Conservation (phyloP, 2,113 vertebrate genomes). For the Herpetotheres cachinnans region DNA sequence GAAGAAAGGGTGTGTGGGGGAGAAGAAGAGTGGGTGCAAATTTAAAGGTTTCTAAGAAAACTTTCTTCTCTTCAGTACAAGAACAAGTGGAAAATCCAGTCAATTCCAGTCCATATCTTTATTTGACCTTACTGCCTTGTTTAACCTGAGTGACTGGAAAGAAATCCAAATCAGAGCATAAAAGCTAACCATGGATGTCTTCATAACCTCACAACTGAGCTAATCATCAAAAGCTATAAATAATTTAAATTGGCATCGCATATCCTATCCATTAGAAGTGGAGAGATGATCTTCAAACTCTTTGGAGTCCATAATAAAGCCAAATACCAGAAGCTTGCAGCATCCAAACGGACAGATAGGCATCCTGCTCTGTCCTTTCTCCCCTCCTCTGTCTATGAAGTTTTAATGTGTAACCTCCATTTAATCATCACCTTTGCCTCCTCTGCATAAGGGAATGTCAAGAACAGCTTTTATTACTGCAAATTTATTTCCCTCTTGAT, state of each 20-base stretch:
- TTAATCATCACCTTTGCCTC: constrained; percentile 55
- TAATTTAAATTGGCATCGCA: neutral
- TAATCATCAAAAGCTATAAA: neutral
- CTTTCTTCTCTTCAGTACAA: neutral
- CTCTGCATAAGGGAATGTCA: constrained; percentile 28
- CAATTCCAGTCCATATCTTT: neutral
- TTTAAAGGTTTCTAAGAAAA: neutral
- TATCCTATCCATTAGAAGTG: neutral
- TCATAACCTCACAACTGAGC: neutral
- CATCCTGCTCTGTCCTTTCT: neutral
- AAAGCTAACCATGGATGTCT: neutral
- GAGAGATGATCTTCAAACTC: neutral
- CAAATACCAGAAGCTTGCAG: neutral
- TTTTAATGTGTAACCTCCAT: constrained; percentile 20
- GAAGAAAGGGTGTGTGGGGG: neutral
- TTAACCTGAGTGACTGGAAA: neutral
- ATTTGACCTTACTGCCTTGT: neutral
- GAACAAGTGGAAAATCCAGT: neutral
- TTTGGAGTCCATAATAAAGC: neutral
- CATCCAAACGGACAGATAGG: neutral
- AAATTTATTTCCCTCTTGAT: constrained; percentile 56
- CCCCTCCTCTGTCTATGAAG: neutral
- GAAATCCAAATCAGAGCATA: neutral
- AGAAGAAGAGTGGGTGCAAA: neutral
- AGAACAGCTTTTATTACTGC: constrained; percentile 39